Conservation (phyloP, 1,140 invertebrate genomes). For the Drosophila elegans region DNA sequence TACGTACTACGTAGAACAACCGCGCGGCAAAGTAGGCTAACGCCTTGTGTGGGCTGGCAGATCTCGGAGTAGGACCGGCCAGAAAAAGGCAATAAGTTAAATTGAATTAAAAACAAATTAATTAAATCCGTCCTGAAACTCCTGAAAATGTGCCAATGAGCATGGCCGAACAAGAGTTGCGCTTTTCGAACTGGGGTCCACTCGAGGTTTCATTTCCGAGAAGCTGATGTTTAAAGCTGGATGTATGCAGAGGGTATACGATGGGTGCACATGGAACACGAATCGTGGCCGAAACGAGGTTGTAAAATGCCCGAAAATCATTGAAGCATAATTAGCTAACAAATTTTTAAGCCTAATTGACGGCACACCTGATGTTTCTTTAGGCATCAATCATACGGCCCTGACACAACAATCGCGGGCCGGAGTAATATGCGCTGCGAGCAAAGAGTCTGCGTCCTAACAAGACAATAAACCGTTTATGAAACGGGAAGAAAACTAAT, state of each 20-base stretch:
- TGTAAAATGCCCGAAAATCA: slow-evolving; percentile 2
- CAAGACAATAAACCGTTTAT: slow-evolving; percentile 30
- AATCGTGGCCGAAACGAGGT: too few relatives aligned
- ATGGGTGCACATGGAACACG: background rate
- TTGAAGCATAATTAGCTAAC: slow-evolving; percentile 58
- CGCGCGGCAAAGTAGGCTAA: slow-evolving; percentile 21
- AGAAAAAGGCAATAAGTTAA: slow-evolving; percentile 68
- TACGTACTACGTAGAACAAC: slow-evolving; percentile 1
- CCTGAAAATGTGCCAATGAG: slow-evolving; percentile 42
- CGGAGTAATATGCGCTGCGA: background rate
- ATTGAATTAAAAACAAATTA: slow-evolving; percentile 84
- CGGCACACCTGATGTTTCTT: slow-evolving; percentile 46
- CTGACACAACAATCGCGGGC: background rate
- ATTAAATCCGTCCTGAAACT: slow-evolving; percentile 68
- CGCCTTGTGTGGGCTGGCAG: slow-evolving; percentile 7
- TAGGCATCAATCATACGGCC: slow-evolving; percentile 55
- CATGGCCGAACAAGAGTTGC: background rate
- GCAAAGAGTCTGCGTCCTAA: background rate
- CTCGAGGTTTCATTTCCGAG: too few relatives aligned
- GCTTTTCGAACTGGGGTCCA: background rate
- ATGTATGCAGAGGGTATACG: background rate
- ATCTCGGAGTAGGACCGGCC: background rate
- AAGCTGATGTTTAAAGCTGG: too few relatives aligned
- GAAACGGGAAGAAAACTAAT: slow-evolving; percentile 63
- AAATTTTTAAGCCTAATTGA: slow-evolving; percentile 37